A percentile compares a stretch with the other conserved stretches of the same genome.
Conservation (phyloP, 2,797 vertebrate genomes). For the Notolabrus celidotus region DNA sequence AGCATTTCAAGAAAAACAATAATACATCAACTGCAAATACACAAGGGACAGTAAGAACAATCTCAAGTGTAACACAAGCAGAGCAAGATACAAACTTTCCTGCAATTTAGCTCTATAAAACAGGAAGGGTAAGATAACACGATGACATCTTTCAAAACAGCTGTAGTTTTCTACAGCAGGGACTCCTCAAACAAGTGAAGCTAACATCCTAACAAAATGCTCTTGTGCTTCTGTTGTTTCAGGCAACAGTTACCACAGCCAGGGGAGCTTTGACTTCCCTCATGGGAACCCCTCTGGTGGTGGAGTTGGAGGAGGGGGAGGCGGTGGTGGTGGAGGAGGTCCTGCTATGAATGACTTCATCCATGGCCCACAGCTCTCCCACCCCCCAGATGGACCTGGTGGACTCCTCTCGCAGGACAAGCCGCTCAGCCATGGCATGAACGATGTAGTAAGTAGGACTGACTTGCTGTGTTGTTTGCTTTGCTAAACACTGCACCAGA, state of each 20-base stretch:
- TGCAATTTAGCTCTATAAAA: background rate
- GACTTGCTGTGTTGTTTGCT: background rate
- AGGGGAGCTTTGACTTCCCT: constrained; percentile 97
- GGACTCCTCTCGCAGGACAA: constrained; percentile 96
- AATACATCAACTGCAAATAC: too few relatives aligned
- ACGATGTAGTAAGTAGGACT: constrained; percentile 91
- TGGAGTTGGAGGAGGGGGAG: constrained; percentile 72
- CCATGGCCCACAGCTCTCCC: constrained; percentile 97
- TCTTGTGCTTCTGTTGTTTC: constrained; percentile 25
- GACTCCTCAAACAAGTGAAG: background rate
- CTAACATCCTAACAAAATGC: background rate
- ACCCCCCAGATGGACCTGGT: constrained; percentile 95
- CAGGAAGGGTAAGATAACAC: background rate
- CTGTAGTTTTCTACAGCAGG: background rate
- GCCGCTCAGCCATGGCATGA: constrained; percentile 95
- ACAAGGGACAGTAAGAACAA: too few relatives aligned
- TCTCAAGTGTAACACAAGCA: background rate
- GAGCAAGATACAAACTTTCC: background rate
- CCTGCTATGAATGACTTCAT: constrained; percentile 98
- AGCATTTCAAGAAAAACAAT: too few relatives aligned
- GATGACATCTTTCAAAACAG: background rate
- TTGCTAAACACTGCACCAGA: background rate
- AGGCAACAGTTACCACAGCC: constrained; percentile 98
- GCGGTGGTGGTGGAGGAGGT: constrained; percentile 69
- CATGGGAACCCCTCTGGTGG: constrained; percentile 92